These are phyloP conservation scores for Saccopteryx leptura DNA, from an alignment of 2,113 vertebrate genomes.

Conservation along the genomic window DNA sequence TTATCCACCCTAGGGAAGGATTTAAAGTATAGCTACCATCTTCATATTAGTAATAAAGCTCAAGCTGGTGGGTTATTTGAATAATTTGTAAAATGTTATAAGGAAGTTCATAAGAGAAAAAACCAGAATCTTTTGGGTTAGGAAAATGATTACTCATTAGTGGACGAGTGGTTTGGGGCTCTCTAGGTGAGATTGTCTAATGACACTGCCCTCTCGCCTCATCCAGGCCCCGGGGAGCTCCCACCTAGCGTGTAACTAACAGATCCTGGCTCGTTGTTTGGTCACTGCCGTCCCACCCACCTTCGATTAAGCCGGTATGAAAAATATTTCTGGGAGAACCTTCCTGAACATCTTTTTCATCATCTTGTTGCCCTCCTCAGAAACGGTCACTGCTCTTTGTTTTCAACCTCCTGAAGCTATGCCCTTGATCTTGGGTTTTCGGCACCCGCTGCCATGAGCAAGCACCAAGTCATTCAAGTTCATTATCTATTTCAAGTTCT, in stretches of 20 bases:
- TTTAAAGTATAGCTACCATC: neutral
- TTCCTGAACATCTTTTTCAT: neutral
- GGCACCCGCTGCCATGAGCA: neutral
- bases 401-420: neutral
- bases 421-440: neutral
- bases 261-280: neutral
- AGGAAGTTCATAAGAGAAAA: neutral
- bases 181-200: neutral
- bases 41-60: neutral
- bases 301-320: neutral
- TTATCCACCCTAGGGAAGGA: neutral
- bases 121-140: neutral
- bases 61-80: neutral
- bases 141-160: neutral
- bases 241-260: neutral
- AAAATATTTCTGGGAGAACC: conserved; percentile 7
- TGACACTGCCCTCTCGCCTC: neutral
- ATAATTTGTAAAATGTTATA: conserved; percentile 5
- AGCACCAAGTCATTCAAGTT: neutral
- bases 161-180: neutral
- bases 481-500: neutral
- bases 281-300: neutral
- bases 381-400: neutral
- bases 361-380: neutral
- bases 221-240: neutral